phyloP scores from a whole-genome alignment of 2,113 vertebrate species.

The Eublepharis macularius region DNA sequence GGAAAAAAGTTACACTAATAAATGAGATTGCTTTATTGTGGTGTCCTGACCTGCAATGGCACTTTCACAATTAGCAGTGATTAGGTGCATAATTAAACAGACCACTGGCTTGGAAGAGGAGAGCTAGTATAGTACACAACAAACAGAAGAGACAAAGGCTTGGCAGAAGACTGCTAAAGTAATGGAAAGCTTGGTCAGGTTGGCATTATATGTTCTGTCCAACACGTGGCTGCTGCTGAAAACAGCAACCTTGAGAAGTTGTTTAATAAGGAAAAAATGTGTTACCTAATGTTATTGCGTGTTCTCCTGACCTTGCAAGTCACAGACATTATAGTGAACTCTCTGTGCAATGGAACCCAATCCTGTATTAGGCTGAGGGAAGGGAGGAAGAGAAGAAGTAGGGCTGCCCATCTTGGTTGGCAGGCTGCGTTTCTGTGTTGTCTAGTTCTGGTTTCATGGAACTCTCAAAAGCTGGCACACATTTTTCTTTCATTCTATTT shows the following conservation, averaged over 20 bases:
- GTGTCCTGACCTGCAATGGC: not conserved
- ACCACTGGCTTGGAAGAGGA: not conserved
- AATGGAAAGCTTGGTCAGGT: not conserved
- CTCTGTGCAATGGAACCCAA: too few relatives aligned
- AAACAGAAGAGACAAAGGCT: not conserved
- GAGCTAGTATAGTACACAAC: accelerated
- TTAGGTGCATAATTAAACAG: not conserved
- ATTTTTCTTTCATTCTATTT: too few relatives aligned
- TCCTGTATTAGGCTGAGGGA: too few relatives aligned
- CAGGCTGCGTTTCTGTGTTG: too few relatives aligned
- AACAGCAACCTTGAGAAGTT: too few relatives aligned
- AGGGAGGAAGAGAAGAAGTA: not conserved
- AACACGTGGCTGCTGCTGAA: too few relatives aligned
- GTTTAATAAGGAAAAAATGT: too few relatives aligned
- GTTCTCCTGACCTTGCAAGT: not conserved
- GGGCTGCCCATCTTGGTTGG: not conserved
- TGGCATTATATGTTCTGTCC: not conserved
- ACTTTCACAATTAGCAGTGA: not conserved
- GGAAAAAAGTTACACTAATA: accelerated
- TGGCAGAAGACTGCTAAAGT: not conserved
- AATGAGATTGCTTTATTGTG: accelerated
- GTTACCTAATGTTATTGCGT: too few relatives aligned
- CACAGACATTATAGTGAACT: too few relatives aligned
- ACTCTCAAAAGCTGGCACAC: too few relatives aligned
- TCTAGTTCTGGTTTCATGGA: too few relatives aligned